Evolutionary conservation across 64 coral and sea anemone genomes (phyloP).

Genomic region (Anthopleura sola): DNA sequence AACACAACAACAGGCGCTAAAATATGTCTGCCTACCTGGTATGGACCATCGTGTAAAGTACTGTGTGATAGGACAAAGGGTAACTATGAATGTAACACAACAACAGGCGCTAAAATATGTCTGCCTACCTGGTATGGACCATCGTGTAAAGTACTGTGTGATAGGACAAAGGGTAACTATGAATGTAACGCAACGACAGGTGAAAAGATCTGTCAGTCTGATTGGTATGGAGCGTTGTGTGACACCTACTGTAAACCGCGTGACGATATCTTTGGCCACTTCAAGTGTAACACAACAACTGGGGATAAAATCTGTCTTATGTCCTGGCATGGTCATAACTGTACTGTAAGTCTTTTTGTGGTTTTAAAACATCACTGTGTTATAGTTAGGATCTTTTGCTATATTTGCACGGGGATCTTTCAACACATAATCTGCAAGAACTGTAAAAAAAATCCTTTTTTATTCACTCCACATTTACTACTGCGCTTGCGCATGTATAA

Average conservation of each 20-base stretch:
- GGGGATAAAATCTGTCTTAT: constrained; percentile 39
- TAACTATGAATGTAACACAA: constrained; percentile 44
- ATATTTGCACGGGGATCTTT: no score
- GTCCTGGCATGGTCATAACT: constrained; percentile 35
- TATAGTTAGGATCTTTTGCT: no score
- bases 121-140: constrained; percentile 39
- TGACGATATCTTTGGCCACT: constrained; percentile 31
- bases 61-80: constrained; percentile 42
- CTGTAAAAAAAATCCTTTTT: no score
- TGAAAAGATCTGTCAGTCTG: no score
- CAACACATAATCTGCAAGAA: no score
- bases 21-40: constrained; percentile 50
- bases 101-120: constrained; percentile 41
- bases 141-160: constrained; percentile 27
- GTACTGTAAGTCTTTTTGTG: no score
- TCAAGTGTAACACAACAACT: constrained; percentile 39
- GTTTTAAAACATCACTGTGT: no score
- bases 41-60: constrained; percentile 35
- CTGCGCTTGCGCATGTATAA: no score
- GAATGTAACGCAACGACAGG: no score
- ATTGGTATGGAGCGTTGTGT: no score
- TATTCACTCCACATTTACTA: no score
- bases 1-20: constrained; percentile 46
- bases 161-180: no score
- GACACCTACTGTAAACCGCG: constrained; percentile 37